These are phyloP conservation scores for Drosophila leonis DNA, from an alignment of 2,888 invertebrate genomes.

Conservation along the genomic window DNA sequence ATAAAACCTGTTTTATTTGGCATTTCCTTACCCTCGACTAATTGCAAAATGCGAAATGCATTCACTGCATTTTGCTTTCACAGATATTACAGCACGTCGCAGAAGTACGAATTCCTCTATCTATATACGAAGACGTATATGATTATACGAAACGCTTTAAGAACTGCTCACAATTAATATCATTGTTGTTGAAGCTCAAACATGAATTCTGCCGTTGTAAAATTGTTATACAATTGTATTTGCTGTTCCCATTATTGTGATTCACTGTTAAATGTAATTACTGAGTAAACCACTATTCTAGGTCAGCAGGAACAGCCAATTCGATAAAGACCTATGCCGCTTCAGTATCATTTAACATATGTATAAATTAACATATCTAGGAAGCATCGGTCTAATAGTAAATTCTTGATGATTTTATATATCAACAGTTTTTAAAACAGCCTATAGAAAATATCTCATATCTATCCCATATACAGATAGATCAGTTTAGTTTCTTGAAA, in stretches of 20 bases:
- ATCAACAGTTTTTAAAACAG: background rate
- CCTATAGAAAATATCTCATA: background rate
- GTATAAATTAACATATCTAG: background rate
- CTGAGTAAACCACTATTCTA: background rate
- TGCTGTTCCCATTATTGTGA: slow-evolving; percentile 20
- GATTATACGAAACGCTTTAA: slow-evolving; percentile 14
- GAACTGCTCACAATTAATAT: slow-evolving; percentile 24
- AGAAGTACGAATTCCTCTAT: slow-evolving; percentile 5
- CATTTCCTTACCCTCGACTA: slow-evolving; percentile 18
- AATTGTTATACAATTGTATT: slow-evolving; percentile 28
- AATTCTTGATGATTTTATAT: background rate
- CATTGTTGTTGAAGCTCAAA: slow-evolving; percentile 20
- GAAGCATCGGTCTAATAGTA: background rate
- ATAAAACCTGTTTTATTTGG: slow-evolving; percentile 38
- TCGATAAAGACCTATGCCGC: background rate
- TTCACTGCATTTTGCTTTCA: slow-evolving; percentile 25
- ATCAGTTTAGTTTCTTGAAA: no score
- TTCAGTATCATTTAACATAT: background rate
- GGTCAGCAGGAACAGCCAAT: background rate
- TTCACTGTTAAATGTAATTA: background rate
- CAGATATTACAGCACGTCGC: slow-evolving; percentile 33
- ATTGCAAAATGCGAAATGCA: slow-evolving; percentile 33
- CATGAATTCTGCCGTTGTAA: background rate
- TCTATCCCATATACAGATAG: no score
- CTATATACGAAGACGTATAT: background rate